phyloP scores from a whole-genome alignment of 2,113 vertebrate genomes.

The Spea multiplicata region DNA sequence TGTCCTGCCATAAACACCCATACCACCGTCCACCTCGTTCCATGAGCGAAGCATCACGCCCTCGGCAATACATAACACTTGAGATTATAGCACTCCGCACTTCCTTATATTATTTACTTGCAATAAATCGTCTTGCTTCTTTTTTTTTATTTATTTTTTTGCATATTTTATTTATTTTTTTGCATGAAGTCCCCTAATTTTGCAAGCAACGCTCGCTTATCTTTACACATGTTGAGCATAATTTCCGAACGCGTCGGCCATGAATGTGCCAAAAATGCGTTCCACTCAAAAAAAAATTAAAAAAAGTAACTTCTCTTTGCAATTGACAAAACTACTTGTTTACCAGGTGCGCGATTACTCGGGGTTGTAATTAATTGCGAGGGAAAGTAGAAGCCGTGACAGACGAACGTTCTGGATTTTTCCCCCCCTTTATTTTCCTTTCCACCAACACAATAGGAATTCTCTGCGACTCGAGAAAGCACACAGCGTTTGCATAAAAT shows the following conservation, averaged over 20 bases:
- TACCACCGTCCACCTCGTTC: not conserved
- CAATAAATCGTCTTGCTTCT: not conserved
- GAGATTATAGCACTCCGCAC: constrained; percentile 4
- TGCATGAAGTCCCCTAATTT: too few relatives aligned
- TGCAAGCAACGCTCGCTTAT: too few relatives aligned
- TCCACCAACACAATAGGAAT: not conserved
- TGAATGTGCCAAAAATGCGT: not conserved
- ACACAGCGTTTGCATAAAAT: not conserved
- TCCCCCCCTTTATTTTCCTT: not conserved
- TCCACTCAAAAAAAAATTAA: not conserved
- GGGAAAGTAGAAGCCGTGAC: constrained; percentile 4
- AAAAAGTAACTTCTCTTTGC: constrained; percentile 1
- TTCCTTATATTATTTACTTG: constrained; percentile 8
- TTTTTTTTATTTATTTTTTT: too few relatives aligned
- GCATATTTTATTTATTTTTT: too few relatives aligned
- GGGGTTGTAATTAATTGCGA: constrained; percentile 27
- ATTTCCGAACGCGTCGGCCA: not conserved
- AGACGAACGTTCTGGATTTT: not conserved
- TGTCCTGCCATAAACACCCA: constrained; percentile 35
- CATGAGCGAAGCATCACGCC: constrained; percentile 14
- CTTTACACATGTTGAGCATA: too few relatives aligned
- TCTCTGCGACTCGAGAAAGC: not conserved
- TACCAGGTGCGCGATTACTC: constrained; percentile 20
- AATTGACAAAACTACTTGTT: constrained; percentile 7
- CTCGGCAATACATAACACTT: constrained; percentile 33